phyloP scores from a whole-genome alignment of 1,140 invertebrate genomes.

The Pseudomyrmex gracilis region DNA sequence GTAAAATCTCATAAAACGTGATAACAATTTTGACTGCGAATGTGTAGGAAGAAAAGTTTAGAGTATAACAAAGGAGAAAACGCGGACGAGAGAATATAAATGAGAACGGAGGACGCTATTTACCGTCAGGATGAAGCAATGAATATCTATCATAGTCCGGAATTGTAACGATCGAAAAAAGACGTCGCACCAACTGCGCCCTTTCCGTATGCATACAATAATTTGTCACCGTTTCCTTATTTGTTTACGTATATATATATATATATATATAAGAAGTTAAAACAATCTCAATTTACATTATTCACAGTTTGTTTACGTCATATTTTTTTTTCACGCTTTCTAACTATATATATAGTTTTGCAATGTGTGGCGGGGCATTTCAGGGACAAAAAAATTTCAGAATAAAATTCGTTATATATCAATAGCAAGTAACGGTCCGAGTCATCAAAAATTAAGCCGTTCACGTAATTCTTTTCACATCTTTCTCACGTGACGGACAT shows the following conservation, averaged over 20 bases:
- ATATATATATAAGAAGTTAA: no score
- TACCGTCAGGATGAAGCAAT: constrained; percentile 33
- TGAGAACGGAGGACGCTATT: neutral
- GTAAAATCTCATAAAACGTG: neutral
- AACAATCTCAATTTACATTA: neutral
- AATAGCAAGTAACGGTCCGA: constrained; percentile 1
- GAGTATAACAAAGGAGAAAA: neutral
- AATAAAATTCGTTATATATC: neutral
- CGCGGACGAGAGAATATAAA: neutral
- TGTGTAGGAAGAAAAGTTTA: neutral
- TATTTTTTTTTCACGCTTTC: neutral
- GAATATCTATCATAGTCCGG: constrained; percentile 41
- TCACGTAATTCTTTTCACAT: neutral
- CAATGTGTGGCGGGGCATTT: neutral
- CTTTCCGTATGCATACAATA: neutral
- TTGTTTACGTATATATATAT: no score
- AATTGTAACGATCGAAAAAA: constrained; percentile 21
- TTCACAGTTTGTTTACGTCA: neutral
- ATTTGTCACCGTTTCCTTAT: constrained; percentile 18
- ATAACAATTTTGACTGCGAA: constrained; percentile 3
- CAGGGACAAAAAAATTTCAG: neutral
- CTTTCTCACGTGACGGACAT: neutral
- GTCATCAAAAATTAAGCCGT: constrained; percentile 5
- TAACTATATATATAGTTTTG: no score
- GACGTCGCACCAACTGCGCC: constrained; percentile 10